Conservation (phyloP, 53 echinoderm and acorn worm genomes). For the Echinarachnius parma region DNA sequence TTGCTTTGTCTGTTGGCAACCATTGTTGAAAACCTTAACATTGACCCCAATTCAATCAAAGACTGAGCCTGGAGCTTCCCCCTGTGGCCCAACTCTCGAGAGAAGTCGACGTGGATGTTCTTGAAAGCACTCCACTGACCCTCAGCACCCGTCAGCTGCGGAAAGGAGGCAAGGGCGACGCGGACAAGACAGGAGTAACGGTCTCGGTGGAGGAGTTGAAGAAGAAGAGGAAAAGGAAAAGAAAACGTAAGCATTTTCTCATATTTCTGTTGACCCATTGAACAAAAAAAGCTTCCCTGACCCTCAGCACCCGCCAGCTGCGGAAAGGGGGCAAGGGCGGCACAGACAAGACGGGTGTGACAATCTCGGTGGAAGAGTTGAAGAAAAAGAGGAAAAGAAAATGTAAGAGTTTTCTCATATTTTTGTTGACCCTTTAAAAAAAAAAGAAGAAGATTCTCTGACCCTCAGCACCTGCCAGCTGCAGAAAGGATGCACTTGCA, state of each 20-base stretch:
- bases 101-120: constrained; percentile 70
- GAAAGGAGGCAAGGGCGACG: constrained; percentile 59
- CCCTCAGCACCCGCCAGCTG: constrained; percentile 70
- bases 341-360: constrained; percentile 50
- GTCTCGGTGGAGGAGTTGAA: constrained; percentile 39
- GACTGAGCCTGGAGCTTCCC: constrained; percentile 89
- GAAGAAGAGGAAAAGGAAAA: constrained; percentile 73
- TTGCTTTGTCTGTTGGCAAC: too few species aligned
- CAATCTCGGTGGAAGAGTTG: constrained; percentile 27
- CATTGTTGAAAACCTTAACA: too few species aligned
- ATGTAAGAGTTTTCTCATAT: too few species aligned
- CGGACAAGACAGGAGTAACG: constrained; percentile 50
- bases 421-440: too few species aligned
- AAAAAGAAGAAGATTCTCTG: too few species aligned
- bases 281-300: too few species aligned
- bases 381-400: constrained; percentile 66
- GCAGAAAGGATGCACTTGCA: constrained; percentile 62
- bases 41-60: constrained; percentile 36
- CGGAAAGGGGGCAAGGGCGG: constrained; percentile 62
- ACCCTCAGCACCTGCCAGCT: constrained; percentile 73
- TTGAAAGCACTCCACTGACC: constrained; percentile 85
- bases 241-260: constrained; percentile 46
- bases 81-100: constrained; percentile 80
- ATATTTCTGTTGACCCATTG: too few species aligned
- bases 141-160: constrained; percentile 71